phyloP scores from a whole-genome alignment of 92 coral and sea anemone species.

The Anthopleura xanthogrammica region DNA sequence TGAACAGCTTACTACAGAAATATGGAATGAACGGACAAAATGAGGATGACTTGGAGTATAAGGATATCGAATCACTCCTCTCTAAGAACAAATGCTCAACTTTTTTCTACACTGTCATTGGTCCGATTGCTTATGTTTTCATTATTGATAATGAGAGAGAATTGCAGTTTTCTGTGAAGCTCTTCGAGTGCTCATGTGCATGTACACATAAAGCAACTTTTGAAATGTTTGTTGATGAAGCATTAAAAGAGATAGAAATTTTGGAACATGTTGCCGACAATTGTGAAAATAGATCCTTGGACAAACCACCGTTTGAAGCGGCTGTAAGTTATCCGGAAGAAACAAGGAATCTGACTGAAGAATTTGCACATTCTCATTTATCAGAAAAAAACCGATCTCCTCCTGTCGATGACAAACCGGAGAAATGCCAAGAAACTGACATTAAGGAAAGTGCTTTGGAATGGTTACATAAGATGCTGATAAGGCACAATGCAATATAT shows the following conservation, averaged over 20 bases:
- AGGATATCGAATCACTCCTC: background rate
- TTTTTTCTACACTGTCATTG: background rate
- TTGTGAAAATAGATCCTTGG: constrained; percentile 13
- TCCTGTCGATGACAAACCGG: background rate
- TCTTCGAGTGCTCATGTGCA: background rate
- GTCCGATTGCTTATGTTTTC: background rate
- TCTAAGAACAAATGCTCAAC: background rate
- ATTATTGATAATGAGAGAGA: background rate
- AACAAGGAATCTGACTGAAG: background rate
- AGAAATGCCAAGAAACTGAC: background rate
- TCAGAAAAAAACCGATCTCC: background rate
- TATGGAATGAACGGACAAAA: background rate
- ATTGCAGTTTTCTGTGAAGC: constrained; percentile 6
- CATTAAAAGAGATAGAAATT: background rate
- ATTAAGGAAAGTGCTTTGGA: background rate
- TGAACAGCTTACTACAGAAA: constrained; percentile 13
- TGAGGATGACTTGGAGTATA: background rate
- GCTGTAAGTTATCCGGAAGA: background rate
- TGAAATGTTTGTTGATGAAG: background rate
- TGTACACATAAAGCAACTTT: background rate
- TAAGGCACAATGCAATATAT: background rate
- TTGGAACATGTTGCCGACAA: background rate
- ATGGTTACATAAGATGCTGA: background rate
- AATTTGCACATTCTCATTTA: background rate
- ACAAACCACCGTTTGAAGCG: background rate